These are phyloP conservation scores for Poecilia gillii DNA, from an alignment of 2,797 vertebrate species.

Conservation along the genomic window DNA sequence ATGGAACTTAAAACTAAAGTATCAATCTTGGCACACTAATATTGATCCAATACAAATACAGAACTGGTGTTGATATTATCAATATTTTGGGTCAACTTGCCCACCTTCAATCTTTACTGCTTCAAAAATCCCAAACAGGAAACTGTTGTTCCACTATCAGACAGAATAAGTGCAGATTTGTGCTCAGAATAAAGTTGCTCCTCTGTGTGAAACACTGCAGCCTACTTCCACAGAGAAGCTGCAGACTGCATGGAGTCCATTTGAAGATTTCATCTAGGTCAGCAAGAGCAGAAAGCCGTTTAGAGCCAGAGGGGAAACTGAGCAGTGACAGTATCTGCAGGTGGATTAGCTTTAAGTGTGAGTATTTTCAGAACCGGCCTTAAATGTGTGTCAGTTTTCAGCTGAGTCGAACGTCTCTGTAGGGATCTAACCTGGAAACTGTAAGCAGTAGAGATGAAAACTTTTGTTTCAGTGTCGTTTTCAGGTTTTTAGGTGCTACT, in stretches of 20 bases:
- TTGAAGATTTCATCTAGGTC: slow-evolving; percentile 64
- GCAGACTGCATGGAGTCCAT: slow-evolving; percentile 24
- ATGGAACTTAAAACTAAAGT: no score
- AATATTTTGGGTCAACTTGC: no score
- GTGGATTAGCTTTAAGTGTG: not conserved
- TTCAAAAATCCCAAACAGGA: not conserved
- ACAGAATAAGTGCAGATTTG: slow-evolving; percentile 48
- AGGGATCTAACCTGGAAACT: not conserved
- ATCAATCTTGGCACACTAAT: no score
- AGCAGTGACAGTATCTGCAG: not conserved
- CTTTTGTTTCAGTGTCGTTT: not conserved
- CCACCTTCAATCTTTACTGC: not conserved
- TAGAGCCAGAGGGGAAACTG: not conserved
- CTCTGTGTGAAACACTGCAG: slow-evolving; percentile 49
- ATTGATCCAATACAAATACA: no score
- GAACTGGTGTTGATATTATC: no score
- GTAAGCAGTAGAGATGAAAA: not conserved
- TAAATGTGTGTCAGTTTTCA: not conserved
- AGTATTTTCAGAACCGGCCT: not conserved
- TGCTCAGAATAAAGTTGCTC: slow-evolving; percentile 28
- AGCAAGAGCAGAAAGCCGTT: slow-evolving; percentile 30
- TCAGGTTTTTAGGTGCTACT: not conserved
- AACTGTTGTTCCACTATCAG: slow-evolving; percentile 37
- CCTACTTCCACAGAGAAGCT: slow-evolving; percentile 56
- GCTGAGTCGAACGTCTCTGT: not conserved